Base-by-base conservation (phyloP, 2,888 invertebrate genomes). In the Abrostola triplasia region DNA sequence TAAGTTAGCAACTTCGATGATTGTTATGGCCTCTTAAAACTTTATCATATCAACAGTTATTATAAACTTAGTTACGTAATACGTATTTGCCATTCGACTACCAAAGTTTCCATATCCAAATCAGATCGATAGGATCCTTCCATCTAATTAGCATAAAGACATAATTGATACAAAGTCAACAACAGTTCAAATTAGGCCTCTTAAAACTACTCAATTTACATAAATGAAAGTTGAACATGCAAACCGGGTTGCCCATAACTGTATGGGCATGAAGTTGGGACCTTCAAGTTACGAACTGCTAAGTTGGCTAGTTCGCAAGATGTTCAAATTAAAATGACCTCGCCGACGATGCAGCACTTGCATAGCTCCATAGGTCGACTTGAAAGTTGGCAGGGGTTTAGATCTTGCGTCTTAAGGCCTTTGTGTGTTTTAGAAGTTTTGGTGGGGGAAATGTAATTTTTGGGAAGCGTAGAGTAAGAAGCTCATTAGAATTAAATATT, bases 291-390 rank as follows among this genome's bases (percentile, higher is more conserved):
- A 54, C 62, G 66, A 75, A 75, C 74, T 66, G 70, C 64, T 72
- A 76, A 73, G 64, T 77, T 70, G 59, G 63, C 62, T 70, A 79
- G 77, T 81, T 81, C 62, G 59, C 69, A 66, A 75, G 77, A 74
- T 73, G 81, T 65, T 77, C 64, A 64, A 77, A 77, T 81, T 70
- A 67, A 68, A 82, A 79, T 79, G 84, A 80, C 77, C 79, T 74
- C 77, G 64, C 74, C 66, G 65, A 73, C 74, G 73, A 65, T 66
- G 62, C 67, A 75, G 64, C 74, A 73, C 73, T 81, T 80, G 72
- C 74, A 62, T 50, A 55, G 62, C 63, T 56, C 61, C 55, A 57
- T 38, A 42, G 59, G 64, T 61, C 37, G 55, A 47, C 35, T 65
- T 61, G 59, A 44, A 60, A 63, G 49, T 62, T 58, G 42, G 42